Percentiles rank a stretch among this genome's conserved stretches.
phyloP scores from a whole-genome alignment of 2,888 invertebrate genomes.

The Hoplodrina blanda region DNA sequence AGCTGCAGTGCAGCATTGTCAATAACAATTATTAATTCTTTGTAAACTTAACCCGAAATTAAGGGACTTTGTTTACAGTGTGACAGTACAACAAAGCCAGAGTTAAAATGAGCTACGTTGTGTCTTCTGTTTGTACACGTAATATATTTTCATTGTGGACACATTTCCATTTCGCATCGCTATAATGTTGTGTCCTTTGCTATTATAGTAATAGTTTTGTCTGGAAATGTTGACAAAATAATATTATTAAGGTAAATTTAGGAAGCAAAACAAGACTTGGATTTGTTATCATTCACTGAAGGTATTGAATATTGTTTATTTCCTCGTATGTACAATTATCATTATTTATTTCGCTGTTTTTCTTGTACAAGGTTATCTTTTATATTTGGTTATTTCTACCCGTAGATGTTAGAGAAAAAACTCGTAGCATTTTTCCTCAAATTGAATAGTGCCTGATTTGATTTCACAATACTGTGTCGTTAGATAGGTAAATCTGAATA shows the following conservation, averaged over 20 bases:
- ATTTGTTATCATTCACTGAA: no score
- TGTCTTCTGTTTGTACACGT: constrained; percentile 41
- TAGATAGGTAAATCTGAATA: constrained; percentile 12
- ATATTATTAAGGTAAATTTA: constrained; percentile 34
- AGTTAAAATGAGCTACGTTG: constrained; percentile 33
- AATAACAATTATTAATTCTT: constrained; percentile 60
- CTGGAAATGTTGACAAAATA: constrained; percentile 42
- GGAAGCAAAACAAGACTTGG: constrained; percentile 16
- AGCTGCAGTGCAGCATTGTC: constrained; percentile 45
- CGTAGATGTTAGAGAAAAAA: background rate
- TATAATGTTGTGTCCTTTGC: constrained; percentile 42
- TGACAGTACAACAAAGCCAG: constrained; percentile 15
- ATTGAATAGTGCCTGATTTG: constrained; percentile 34
- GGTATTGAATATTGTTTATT: no score
- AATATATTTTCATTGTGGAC: constrained; percentile 54
- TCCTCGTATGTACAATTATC: no score
- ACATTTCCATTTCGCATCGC: constrained; percentile 52
- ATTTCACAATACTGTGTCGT: constrained; percentile 14
- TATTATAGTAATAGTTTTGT: constrained; percentile 44
- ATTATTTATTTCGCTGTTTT: no score
- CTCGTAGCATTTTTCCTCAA: background rate
- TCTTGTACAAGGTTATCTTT: no score
- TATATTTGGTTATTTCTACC: background rate
- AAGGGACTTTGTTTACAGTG: constrained; percentile 27
- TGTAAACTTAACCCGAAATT: constrained; percentile 39